A percentile compares a stretch with the other conserved stretches of the same genome.
Conservation (phyloP, 2,888 invertebrate genomes). For the Deilephila elpenor region DNA sequence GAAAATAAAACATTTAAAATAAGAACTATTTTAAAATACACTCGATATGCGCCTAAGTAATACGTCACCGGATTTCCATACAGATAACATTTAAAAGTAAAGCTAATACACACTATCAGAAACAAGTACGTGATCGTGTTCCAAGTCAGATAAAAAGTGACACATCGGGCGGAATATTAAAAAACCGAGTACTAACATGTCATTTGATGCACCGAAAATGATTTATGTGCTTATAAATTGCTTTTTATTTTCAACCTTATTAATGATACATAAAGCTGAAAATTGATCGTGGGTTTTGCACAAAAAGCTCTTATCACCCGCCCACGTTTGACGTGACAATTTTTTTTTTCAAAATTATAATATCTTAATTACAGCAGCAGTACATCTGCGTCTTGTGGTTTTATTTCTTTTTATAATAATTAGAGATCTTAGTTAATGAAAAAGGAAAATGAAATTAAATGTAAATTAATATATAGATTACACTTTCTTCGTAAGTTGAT, state of each 20-base stretch:
- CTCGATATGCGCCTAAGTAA: not conserved
- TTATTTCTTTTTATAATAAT: not conserved
- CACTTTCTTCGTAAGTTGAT: too few species aligned
- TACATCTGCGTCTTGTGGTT: conserved; percentile 26
- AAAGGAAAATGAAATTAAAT: not conserved
- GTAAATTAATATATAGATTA: not conserved
- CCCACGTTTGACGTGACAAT: conserved; percentile 40
- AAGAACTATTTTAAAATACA: not conserved
- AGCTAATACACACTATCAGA: conserved; percentile 19
- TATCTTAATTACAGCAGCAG: conserved; percentile 41
- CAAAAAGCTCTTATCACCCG: conserved; percentile 28
- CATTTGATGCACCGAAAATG: conserved; percentile 45
- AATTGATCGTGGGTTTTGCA: not conserved
- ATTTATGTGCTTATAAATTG: conserved; percentile 24
- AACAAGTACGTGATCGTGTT: conserved; percentile 46
- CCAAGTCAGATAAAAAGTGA: conserved; percentile 61
- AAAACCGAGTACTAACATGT: conserved; percentile 43
- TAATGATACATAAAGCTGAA: not conserved
- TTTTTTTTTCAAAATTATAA: conserved; percentile 41
- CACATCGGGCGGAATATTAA: conserved; percentile 66
- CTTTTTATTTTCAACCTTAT: not conserved
- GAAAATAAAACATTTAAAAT: not conserved
- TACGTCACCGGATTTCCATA: conserved; percentile 20
- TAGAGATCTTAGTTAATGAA: not conserved
- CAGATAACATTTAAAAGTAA: conserved; percentile 37